phyloP scores from a whole-genome alignment of 2,888 invertebrate species.

The Amphipoea oculea region DNA sequence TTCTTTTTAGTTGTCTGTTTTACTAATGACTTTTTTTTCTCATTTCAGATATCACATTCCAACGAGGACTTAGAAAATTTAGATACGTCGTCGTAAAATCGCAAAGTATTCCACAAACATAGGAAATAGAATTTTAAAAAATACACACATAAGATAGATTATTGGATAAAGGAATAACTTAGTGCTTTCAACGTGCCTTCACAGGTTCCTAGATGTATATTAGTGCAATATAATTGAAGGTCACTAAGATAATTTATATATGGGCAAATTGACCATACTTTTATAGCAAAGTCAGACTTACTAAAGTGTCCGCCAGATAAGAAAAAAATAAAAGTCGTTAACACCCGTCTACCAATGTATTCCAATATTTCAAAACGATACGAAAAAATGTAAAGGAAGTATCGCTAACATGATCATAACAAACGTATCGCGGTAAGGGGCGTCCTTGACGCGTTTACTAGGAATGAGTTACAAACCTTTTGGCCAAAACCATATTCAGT shows the following conservation, averaged over 20 bases:
- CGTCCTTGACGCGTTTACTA: too few species aligned
- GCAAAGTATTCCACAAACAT: conserved; percentile 65
- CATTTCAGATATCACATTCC: conserved; percentile 69
- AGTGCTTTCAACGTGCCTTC: conserved; percentile 86
- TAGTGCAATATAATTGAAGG: conserved; percentile 75
- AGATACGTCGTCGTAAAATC: conserved; percentile 63
- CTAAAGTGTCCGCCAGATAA: too few species aligned
- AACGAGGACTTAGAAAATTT: conserved; percentile 65
- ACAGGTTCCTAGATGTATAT: conserved; percentile 79
- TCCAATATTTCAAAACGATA: too few species aligned
- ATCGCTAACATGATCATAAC: too few species aligned
- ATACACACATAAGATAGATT: conserved; percentile 61
- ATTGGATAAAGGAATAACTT: conserved; percentile 65
- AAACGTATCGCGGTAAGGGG: too few species aligned
- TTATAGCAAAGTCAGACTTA: conserved; percentile 41
- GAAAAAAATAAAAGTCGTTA: too few species aligned
- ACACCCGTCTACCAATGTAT: too few species aligned
- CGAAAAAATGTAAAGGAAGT: too few species aligned
- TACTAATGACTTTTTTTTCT: conserved; percentile 19
- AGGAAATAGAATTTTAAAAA: conserved; percentile 65
- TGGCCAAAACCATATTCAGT: too few species aligned
- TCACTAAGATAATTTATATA: conserved; percentile 40
- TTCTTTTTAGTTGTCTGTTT: not conserved
- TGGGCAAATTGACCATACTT: conserved; percentile 15
- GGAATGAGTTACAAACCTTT: too few species aligned